Conservation (phyloP, 2,113 vertebrate genomes). For the Pelvicachromis taeniatus region DNA sequence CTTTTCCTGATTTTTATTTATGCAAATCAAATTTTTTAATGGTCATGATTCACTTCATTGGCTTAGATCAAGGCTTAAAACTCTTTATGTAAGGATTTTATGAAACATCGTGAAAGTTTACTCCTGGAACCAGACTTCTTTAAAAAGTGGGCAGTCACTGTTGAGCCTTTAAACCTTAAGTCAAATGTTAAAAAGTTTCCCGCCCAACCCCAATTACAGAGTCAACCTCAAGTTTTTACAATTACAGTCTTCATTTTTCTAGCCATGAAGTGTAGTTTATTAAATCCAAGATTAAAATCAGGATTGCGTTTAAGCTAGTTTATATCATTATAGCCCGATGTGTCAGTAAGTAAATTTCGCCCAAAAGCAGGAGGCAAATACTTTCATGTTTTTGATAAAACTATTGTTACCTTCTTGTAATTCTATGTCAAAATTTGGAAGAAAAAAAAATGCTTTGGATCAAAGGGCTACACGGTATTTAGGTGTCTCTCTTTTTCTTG, state of each 20-base stretch:
- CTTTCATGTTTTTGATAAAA: neutral
- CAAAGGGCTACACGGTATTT: neutral
- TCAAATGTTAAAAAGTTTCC: neutral
- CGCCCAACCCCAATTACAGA: neutral
- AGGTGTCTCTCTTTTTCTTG: constrained; percentile 22
- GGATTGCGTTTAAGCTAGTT: neutral
- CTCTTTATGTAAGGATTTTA: neutral
- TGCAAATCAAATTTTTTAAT: neutral
- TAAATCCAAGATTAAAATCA: neutral
- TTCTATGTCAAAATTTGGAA: neutral
- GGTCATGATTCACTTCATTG: neutral
- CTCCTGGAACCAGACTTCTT: neutral
- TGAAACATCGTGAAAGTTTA: neutral
- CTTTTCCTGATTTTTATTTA: neutral
- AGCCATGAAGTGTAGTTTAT: neutral
- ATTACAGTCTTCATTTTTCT: neutral
- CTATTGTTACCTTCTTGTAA: neutral
- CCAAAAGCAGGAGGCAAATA: neutral
- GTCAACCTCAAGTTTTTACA: neutral
- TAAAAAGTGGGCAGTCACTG: neutral
- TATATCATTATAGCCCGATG: neutral
- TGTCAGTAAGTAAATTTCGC: neutral
- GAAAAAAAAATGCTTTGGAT: neutral
- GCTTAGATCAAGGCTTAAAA: neutral
- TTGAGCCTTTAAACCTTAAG: neutral